phyloP scores from a whole-genome alignment of 2,888 invertebrate species.

The Melipona beecheii region DNA sequence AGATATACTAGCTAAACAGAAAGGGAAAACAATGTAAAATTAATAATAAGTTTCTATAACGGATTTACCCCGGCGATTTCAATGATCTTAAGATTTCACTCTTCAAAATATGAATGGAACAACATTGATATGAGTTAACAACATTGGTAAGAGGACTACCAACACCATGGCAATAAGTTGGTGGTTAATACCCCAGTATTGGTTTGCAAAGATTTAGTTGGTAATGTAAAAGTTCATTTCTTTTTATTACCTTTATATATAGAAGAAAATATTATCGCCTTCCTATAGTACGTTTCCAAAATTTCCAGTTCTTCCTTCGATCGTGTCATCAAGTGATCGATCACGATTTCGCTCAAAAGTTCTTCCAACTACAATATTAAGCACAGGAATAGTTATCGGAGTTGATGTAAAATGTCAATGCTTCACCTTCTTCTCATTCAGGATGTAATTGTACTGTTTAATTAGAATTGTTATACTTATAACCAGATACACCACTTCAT shows the following conservation, averaged over 20 bases:
- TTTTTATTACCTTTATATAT: conserved; percentile 11
- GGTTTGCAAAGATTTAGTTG: too few species aligned
- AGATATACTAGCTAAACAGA: neutral
- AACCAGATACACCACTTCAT: neutral
- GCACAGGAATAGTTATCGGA: neutral
- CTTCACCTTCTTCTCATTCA: conserved; percentile 5
- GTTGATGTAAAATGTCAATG: neutral
- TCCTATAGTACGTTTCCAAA: neutral
- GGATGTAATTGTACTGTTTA: conserved; percentile 12
- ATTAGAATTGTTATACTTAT: neutral
- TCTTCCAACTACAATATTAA: neutral
- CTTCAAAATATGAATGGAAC: too few species aligned
- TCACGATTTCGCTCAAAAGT: neutral
- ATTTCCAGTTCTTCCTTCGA: conserved; percentile 8
- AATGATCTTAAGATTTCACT: too few species aligned
- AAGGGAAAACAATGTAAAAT: neutral
- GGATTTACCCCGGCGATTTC: too few species aligned
- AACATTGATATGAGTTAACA: too few species aligned
- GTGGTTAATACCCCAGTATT: too few species aligned
- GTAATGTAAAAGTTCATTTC: neutral
- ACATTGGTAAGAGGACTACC: neutral
- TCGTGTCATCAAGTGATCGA: neutral
- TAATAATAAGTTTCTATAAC: neutral
- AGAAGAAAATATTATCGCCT: neutral
- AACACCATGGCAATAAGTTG: too few species aligned